Evolutionary conservation across 2,797 vertebrate species (phyloP).

Genomic region (Melanotaenia boesemani): DNA sequence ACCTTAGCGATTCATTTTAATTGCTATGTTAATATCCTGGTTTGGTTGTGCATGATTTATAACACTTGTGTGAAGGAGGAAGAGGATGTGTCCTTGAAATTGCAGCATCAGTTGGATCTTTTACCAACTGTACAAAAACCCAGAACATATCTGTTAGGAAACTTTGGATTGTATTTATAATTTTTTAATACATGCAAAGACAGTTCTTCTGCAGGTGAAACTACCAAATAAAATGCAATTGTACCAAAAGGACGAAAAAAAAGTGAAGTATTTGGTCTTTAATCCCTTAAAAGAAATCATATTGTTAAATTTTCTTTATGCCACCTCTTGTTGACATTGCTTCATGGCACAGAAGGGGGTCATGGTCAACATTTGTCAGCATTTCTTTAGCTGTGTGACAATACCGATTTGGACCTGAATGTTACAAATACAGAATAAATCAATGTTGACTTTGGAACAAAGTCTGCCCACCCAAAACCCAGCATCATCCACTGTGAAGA

Average conservation of each 20-base stretch:
- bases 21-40: slow-evolving; percentile 71
- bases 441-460: too few species aligned
- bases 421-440: too few species aligned
- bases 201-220: slow-evolving; percentile 13
- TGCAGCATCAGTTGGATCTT: neutral
- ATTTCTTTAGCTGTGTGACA: too few species aligned
- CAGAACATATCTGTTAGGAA: slow-evolving; percentile 5
- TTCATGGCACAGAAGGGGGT: too few species aligned
- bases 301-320: too few species aligned
- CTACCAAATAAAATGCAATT: slow-evolving; percentile 33
- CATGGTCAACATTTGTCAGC: too few species aligned
- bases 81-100: slow-evolving; percentile 11
- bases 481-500: too few species aligned
- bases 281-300: slow-evolving; percentile 36
- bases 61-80: slow-evolving; percentile 32
- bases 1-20: slow-evolving; percentile 71
- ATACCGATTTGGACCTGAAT: too few species aligned
- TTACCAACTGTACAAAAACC: neutral
- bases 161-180: neutral
- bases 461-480: too few species aligned
- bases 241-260: slow-evolving; percentile 38
- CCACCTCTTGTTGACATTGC: too few species aligned
- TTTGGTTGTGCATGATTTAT: slow-evolving; percentile 56
- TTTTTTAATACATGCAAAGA: neutral
- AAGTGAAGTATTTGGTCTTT: slow-evolving; percentile 29